Base-by-base conservation (phyloP, 2,797 vertebrate species). In the Threskiornis aethiopicus region DNA sequence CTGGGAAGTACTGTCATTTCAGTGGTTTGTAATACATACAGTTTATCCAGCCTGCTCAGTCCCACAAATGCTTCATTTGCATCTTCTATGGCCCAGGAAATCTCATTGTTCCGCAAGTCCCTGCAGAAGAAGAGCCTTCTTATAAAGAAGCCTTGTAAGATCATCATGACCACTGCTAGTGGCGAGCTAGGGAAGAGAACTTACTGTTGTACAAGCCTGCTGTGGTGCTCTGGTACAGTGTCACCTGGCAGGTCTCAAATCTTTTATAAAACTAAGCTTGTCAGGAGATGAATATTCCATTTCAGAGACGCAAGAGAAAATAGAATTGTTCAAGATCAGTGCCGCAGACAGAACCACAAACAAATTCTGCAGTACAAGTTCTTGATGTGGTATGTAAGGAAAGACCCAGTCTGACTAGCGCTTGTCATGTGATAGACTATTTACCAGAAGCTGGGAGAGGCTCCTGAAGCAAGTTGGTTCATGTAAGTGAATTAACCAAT, bases 71-170 rank as follows among this genome's bases (percentile, higher is more conserved):
- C 98, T 96, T 99, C 99, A 80, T 98, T 98, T 72, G 99, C 98
- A 98, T 99, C 99, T 97, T 99, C 99, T 93, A 99, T 99, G 92
- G 99, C 99, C 99, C 99, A 99, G 29, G 99, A 99, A 97, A 99
- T 99, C 97, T 99, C 99, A 93, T 99, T 99, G 97, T 99, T 99
- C 95, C 98, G 97, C 94, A 99, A 98, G 96, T 99, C 99, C 96
- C 99, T 99, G 98, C 42, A 81, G 77, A 84, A 96, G 51, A 93
- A 93, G n/a, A 86, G 42, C 10, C 22, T 26, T 82, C 46, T 84
- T 54, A 71, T 7, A 77, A 59, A 71, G 41, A 16, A 80, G 33
- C 61, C 76, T 64, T 41, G 52, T 19, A 92, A 64, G 29, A 57
- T 11, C 54, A 16, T 9, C 5, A 1, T 0, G 14, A 35, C 18